Conservation (phyloP, 2,113 vertebrate genomes). For the Malurus alboscapulatus region DNA sequence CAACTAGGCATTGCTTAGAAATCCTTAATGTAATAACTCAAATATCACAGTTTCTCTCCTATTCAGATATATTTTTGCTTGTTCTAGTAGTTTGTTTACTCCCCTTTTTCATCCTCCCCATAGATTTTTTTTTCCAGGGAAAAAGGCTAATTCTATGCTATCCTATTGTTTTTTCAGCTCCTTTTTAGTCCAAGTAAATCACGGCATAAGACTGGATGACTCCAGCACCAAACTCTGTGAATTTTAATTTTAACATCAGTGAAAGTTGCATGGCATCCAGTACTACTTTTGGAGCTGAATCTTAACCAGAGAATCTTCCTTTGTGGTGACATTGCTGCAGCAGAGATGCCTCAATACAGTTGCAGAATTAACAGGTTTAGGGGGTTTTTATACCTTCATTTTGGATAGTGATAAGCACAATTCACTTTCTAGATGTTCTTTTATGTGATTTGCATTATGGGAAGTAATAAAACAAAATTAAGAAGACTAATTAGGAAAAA, state of each 20-base stretch:
- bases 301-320: neutral
- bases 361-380: neutral
- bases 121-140: neutral
- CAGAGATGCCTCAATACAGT: neutral
- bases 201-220: neutral
- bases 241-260: neutral
- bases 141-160: neutral
- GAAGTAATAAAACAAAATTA: constrained; percentile 29
- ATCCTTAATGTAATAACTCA: neutral
- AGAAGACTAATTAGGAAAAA: constrained; percentile 11
- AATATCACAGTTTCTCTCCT: neutral
- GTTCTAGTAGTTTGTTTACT: neutral
- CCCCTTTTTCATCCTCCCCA: neutral
- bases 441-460: neutral
- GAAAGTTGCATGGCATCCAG: neutral
- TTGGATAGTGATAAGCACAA: neutral
- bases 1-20: neutral
- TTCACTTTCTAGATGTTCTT: neutral
- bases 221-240: neutral
- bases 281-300: neutral
- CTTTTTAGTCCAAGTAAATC: neutral
- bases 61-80: neutral
- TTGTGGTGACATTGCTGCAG: neutral
- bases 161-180: neutral
- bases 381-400: neutral